Evolutionary conservation across 2,797 vertebrate species (phyloP), one percentile per base, ranked within the genome.

Genomic region (Cryptoprocta ferox): DNA sequence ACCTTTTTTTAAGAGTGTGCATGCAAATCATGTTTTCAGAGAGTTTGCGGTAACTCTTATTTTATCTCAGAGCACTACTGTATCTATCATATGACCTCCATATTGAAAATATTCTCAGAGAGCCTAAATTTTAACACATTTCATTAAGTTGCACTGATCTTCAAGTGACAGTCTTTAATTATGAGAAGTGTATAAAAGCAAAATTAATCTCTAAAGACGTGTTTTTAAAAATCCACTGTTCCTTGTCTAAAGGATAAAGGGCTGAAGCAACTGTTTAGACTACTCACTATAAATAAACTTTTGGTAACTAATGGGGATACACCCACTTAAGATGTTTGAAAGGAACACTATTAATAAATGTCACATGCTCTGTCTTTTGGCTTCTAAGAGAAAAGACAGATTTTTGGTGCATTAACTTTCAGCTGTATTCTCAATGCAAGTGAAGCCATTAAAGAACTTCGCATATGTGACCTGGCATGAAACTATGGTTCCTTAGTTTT

Each of bases 1-100:
- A 59, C 93, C 96, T 39, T 11, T 84, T 97, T 97, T 96, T 80
- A 90, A 91, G 45, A 98, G 95, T 96, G 95, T 98, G 98, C 98
- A 97, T 97, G 97, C 92, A 78, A 95, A 94, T 94, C 95, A 95
- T 86, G 83, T 61, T 98, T 98, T 95, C 94, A 96, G 92, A 91
- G 91, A n/a, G 93, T 98, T 98, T 98, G 94, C 97, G 75, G 75
- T 98, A 98, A 97, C 86, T 91, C 50, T 96, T 94, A 83, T 86
- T 98, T 98, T 97, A 94, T 82, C 32, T 0, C 65, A 95, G 81
- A 96, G 63, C 91, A 82, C 59, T 92, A 7, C 96, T 93, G 45
- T 45, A 19, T 89, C 59, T 63, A 4, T 95, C 65, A 56, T 12
- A 28, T 84, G 45, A 56, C 61, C 95, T 93, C 82, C 50, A 28